Base-by-base conservation (phyloP, 2,797 vertebrate genomes). In the Phataginus tricuspis region DNA sequence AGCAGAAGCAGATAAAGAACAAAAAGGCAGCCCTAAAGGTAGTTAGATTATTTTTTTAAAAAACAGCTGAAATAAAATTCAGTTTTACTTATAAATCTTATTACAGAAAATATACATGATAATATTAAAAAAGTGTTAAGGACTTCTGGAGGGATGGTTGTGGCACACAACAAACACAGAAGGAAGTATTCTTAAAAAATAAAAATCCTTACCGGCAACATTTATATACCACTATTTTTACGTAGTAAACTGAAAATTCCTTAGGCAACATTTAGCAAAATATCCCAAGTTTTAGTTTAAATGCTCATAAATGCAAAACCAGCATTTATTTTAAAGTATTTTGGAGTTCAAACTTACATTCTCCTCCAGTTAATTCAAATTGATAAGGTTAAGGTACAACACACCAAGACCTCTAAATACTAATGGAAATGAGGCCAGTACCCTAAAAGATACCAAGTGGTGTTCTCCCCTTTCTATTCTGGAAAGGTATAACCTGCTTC, bases 291-390 rank as follows among this genome's bases (percentile, higher is more conserved):
- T 96, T 91, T 59, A 86, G 64, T 89, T 23, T 95, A 83, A 88
- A 95, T 87, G 63, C 10, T 94, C 77, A 80, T 90, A 96, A 86
- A 89, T 87, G 42, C 49, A 96, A 95, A 95, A 94, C 31, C 15
- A 96, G 23, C 31, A 57, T 88, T 85, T 68, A 11, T 91, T 79
- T 86, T 68, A 79, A 93, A 68, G 31, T 42, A 88, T 83, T 92
- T 57, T 93, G 19, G 45, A 89, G 34, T 94, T 78, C 68, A 89
- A 75, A 84, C 37, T 83, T 77, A 57, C 2, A 90, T 87, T 78
- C 53, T 90, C 34, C 19, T 45, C 19, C 53, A 93, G 77, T 92
- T 95, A 96, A 83, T 91, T 87, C 77, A 96, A 97, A 97, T 8
- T 86, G 42, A 83, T 42, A 45, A 85, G 37, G 31, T 92, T 94